These are phyloP conservation scores for Rhagium mordax DNA, from an alignment of 2,888 invertebrate species.

Conservation along the genomic window DNA sequence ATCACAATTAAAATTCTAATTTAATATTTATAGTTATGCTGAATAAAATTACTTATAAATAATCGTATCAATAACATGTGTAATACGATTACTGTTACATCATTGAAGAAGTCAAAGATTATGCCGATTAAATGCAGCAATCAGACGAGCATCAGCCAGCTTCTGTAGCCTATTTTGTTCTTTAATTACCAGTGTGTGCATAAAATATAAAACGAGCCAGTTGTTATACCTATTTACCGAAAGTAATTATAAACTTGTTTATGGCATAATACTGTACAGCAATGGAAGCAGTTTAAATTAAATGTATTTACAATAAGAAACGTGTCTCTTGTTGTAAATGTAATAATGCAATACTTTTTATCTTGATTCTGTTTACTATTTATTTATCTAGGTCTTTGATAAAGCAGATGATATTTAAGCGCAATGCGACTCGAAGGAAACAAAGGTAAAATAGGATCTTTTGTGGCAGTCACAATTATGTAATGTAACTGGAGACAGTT, in stretches of 20 bases:
- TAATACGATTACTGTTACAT: not conserved
- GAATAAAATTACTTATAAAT: not conserved
- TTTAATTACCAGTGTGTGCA: not conserved
- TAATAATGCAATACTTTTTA: not conserved
- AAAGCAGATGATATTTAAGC: not conserved
- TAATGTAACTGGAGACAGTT: not conserved
- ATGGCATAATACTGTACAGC: not conserved
- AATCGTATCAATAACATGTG: not conserved
- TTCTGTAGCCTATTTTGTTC: not conserved
- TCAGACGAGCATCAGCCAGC: not conserved
- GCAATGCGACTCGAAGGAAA: not conserved
- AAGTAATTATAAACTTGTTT: slow-evolving; percentile 12
- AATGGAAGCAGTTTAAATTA: not conserved
- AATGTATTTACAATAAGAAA: slow-evolving; percentile 1
- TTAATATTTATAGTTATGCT: too few species aligned
- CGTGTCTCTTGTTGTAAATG: not conserved
- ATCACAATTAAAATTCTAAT: too few species aligned
- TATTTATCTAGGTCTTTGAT: too few species aligned
- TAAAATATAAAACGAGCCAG: not conserved
- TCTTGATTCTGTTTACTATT: not conserved
- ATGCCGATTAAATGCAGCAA: not conserved
- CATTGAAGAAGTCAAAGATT: not conserved
- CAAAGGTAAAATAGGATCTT: not conserved
- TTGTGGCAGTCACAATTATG: not conserved
- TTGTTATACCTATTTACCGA: not conserved